phyloP scores from a whole-genome alignment of 2,113 vertebrate species.

The Cheirogaleus medius region DNA sequence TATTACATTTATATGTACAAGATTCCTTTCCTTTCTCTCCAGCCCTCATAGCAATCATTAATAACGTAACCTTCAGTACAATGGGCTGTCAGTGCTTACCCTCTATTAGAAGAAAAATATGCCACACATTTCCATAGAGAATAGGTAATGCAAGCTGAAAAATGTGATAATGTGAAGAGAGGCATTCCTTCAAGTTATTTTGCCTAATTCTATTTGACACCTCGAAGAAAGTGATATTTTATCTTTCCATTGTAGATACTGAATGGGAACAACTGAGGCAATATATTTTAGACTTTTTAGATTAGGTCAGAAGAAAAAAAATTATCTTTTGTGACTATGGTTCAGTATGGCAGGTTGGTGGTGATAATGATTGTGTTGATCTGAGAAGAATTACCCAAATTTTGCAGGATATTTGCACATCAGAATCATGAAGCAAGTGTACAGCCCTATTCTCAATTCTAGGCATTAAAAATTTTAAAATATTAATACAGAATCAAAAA shows the following conservation, averaged over 20 bases:
- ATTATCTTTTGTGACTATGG: background rate
- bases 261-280: constrained; percentile 5
- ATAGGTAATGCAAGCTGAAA: background rate
- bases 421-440: background rate
- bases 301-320: constrained; percentile 4
- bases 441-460: background rate
- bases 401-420: background rate
- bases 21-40: background rate
- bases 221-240: constrained; percentile 53
- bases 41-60: constrained; percentile 44
- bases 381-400: background rate
- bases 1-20: background rate
- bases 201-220: constrained; percentile 56
- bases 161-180: constrained; percentile 32
- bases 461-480: background rate
- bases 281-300: background rate
- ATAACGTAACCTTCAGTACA: constrained; percentile 54
- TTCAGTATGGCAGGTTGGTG: background rate
- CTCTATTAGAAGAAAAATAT: constrained; percentile 60
- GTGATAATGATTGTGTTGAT: background rate
- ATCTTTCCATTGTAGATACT: constrained; percentile 38
- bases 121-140: constrained; percentile 38
- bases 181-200: constrained; percentile 66
- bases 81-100: constrained; percentile 15
- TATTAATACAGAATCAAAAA: background rate